These are phyloP conservation scores for Hassar affinis DNA, from an alignment of 2,113 vertebrate species.

Conservation along the genomic window DNA sequence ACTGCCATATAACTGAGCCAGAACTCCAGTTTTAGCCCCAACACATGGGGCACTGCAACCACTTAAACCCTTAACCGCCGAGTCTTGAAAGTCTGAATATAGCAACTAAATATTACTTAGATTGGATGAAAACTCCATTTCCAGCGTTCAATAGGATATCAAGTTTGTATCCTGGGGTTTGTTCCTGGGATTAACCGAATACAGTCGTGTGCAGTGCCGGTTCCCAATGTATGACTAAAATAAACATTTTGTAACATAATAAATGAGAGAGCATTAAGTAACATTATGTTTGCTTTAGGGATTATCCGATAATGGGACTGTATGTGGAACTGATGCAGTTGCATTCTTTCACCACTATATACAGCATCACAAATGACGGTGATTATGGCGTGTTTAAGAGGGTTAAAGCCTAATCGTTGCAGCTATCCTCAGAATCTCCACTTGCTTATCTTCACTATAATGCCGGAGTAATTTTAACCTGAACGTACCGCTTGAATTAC, in stretches of 20 bases:
- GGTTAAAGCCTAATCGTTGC: slow-evolving; percentile 8
- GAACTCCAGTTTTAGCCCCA: not conserved
- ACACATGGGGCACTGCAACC: not conserved
- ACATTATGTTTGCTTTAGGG: not conserved
- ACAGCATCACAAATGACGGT: not conserved
- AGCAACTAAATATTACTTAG: not conserved
- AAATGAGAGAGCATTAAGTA: not conserved
- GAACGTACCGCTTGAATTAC: slow-evolving; percentile 42
- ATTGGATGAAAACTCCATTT: slow-evolving; percentile 6
- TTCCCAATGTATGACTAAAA: not conserved
- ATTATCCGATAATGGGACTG: not conserved
- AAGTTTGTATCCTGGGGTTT: not conserved
- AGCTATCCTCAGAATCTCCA: slow-evolving; percentile 57
- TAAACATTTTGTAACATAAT: not conserved
- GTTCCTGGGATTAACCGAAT: not conserved
- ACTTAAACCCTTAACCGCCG: not conserved
- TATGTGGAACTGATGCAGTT: not conserved
- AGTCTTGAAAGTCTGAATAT: not conserved
- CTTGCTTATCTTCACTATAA: slow-evolving; percentile 49
- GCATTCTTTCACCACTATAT: slow-evolving; percentile 6
- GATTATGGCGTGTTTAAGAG: not conserved
- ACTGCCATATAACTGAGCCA: slow-evolving; percentile 14
- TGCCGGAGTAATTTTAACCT: slow-evolving; percentile 43
- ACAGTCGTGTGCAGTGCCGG: not conserved
- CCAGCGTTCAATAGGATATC: not conserved